Conservation (phyloP, 2,888 invertebrate genomes). For the Thymelicus sylvestris region DNA sequence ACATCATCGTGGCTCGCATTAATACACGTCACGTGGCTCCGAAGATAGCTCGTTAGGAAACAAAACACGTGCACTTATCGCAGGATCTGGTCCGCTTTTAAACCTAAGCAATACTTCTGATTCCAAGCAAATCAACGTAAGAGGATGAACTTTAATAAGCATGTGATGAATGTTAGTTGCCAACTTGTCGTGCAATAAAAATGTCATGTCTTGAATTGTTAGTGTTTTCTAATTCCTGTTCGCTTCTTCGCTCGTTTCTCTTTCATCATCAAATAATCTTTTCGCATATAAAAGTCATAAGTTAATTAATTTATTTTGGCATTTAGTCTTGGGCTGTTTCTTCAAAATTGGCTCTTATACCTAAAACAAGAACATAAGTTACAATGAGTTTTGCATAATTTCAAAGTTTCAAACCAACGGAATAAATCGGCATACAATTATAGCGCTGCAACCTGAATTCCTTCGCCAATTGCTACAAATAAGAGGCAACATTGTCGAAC, state of each 20-base stretch:
- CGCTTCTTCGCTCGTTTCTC: too few species aligned
- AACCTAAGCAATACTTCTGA: constrained; percentile 11
- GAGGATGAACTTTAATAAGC: not conserved
- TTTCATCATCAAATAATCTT: too few species aligned
- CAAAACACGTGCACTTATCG: constrained; percentile 28
- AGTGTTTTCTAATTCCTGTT: too few species aligned
- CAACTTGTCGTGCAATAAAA: too few species aligned
- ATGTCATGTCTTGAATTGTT: too few species aligned
- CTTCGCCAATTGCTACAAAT: constrained; percentile 9
- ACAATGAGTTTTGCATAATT: constrained; percentile 16
- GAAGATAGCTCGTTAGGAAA: constrained; percentile 34
- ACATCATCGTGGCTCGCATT: constrained; percentile 33
- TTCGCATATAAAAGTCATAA: too few species aligned
- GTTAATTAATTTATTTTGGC: too few species aligned
- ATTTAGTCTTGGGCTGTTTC: too few species aligned
- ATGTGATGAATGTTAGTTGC: too few species aligned
- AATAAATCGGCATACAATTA: constrained; percentile 22
- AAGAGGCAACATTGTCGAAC: constrained; percentile 20
- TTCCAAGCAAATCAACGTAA: not conserved
- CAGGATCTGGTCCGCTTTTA: constrained; percentile 25
- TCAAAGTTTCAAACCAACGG: not conserved
- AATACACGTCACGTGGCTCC: constrained; percentile 27
- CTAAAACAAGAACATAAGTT: constrained; percentile 3
- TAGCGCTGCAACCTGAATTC: constrained; percentile 21
- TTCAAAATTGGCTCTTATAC: not conserved